phyloP scores from a whole-genome alignment of 2,113 vertebrate genomes.

The Crotalus helleri region DNA sequence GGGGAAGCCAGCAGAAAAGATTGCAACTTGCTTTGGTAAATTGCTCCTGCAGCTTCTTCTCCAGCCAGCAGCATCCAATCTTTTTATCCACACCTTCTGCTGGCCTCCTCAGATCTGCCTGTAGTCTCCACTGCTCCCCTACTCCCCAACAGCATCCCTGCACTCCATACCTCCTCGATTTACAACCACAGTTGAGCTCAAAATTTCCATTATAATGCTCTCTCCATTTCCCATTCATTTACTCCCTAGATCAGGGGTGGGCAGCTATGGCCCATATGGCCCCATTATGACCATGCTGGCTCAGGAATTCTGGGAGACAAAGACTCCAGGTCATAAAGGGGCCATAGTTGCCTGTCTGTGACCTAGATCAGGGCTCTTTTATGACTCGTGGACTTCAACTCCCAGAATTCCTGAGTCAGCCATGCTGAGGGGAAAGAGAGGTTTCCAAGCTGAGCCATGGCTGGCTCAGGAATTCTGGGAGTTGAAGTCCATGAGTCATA shows the following conservation, averaged over 20 bases:
- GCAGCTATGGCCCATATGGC: no score
- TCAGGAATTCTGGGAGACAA: no score
- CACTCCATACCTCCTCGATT: fast-evolving
- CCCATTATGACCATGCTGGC: no score
- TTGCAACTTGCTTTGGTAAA: not conserved
- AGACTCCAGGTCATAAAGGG: no score
- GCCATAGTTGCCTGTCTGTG: not conserved
- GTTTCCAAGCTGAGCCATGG: no score
- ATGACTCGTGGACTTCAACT: no score
- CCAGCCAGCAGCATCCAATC: not conserved
- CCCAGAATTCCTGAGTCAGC: no score
- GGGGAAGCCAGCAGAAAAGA: not conserved
- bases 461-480: no score
- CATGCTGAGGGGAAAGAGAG: no score
- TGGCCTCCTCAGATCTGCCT: not conserved
- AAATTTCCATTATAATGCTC: not conserved
- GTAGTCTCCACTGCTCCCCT: not conserved
- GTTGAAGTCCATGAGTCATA: no score
- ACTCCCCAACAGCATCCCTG: not conserved
- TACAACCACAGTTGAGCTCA: not conserved
- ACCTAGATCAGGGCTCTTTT: not conserved
- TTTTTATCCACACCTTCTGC: no score
- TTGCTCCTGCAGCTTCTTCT: not conserved
- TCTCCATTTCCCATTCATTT: not conserved
- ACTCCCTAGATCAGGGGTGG: not conserved